Conservation (phyloP, 2,888 invertebrate species). For the Tridacna crocea region DNA sequence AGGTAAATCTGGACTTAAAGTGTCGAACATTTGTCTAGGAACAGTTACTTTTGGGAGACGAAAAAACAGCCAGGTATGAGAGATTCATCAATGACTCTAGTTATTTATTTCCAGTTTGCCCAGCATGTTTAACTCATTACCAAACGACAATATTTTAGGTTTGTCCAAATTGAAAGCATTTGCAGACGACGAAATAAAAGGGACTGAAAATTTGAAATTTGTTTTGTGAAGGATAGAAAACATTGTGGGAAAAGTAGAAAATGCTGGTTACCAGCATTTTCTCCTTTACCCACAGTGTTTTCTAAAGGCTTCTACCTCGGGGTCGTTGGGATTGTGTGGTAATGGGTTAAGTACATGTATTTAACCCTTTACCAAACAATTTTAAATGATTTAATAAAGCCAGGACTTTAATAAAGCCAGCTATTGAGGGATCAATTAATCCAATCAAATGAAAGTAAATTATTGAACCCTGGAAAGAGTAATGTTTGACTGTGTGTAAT, state of each 20-base stretch:
- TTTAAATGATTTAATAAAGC: no score
- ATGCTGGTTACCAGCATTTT: background rate
- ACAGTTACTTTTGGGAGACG: conserved; percentile 77
- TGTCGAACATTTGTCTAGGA: conserved; percentile 80
- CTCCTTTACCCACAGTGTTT: no score
- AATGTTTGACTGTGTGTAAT: no score
- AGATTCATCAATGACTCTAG: no score
- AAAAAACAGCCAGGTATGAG: conserved; percentile 14
- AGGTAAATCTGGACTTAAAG: conserved; percentile 78
- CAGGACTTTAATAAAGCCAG: no score
- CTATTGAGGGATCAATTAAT: no score
- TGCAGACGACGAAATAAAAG: background rate
- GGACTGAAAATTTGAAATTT: background rate
- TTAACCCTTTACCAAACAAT: no score
- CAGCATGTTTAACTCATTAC: background rate
- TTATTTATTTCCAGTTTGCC: background rate
- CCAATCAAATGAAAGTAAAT: no score
- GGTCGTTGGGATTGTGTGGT: no score
- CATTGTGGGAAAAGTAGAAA: background rate
- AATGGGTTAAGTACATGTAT: no score
- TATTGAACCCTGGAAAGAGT: no score
- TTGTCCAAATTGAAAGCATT: background rate
- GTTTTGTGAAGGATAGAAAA: background rate
- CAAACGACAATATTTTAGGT: background rate
- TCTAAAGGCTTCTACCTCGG: no score